Evolutionary conservation across 2,888 invertebrate genomes (phyloP).

Genomic region (Andrena chrysosceles): DNA sequence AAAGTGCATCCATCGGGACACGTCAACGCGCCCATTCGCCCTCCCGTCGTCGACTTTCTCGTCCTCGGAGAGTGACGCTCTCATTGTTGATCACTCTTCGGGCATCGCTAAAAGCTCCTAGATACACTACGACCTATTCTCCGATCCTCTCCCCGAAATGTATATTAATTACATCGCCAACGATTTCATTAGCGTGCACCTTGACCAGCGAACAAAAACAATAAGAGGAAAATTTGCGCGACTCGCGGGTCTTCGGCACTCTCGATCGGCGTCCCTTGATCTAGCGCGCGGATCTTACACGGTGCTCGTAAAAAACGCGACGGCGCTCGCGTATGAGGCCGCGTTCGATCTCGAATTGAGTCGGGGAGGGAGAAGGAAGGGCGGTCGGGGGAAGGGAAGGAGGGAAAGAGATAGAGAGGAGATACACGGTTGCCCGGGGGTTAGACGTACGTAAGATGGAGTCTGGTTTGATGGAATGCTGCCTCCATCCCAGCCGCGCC

Average conservation of each 20-base stretch:
- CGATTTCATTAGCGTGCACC: background rate
- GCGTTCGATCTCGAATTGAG: conserved; percentile 58
- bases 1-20: conserved; percentile 83
- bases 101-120: background rate
- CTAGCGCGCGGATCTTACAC: conserved; percentile 38
- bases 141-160: background rate
- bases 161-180: background rate
- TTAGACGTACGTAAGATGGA: conserved; percentile 82
- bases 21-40: conserved; percentile 78
- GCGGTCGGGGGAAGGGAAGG: conserved; percentile 30
- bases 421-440: conserved; percentile 76
- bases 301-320: conserved; percentile 44
- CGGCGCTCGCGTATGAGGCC: conserved; percentile 24
- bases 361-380: conserved; percentile 45
- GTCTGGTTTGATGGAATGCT: conserved; percentile 85
- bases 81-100: conserved; percentile 14
- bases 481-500: conserved; percentile 76
- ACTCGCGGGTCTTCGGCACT: background rate
- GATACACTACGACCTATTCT: background rate
- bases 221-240: conserved; percentile 24
- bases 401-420: conserved; percentile 51
- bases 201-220: conserved; percentile 8
- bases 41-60: conserved; percentile 69
- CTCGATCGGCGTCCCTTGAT: conserved; percentile 54
- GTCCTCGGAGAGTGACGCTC: conserved; percentile 38